Conservation (phyloP, 1,140 invertebrate species). For the Potamilus streckersoni region DNA sequence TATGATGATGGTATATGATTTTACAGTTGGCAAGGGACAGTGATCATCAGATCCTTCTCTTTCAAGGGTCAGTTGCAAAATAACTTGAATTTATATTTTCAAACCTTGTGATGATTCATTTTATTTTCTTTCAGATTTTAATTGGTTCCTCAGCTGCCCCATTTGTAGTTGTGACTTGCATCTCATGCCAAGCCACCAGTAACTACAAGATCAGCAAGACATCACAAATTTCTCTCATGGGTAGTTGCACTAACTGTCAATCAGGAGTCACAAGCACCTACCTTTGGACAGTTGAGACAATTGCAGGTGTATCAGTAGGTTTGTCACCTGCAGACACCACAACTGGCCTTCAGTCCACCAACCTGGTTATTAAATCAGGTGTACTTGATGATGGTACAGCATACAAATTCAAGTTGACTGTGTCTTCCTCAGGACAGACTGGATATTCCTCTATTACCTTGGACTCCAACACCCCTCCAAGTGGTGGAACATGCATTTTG, state of each 20-base stretch:
- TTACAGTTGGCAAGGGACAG: neutral
- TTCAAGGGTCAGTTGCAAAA: neutral
- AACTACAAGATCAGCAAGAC: conserved; percentile 36
- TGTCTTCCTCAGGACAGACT: conserved; percentile 14
- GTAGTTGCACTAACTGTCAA: conserved; percentile 41
- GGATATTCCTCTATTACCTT: conserved; percentile 24
- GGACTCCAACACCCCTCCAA: conserved; percentile 39
- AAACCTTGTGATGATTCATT: conserved; percentile 1
- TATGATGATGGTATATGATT: neutral
- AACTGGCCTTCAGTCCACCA: conserved; percentile 31
- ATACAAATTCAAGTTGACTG: conserved; percentile 44
- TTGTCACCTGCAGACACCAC: conserved; percentile 28
- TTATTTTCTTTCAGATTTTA: conserved; percentile 40
- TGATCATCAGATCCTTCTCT: neutral
- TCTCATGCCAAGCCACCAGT: conserved; percentile 40
- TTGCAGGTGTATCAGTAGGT: conserved; percentile 11
- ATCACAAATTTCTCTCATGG: conserved; percentile 38
- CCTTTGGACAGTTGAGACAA: conserved; percentile 39
- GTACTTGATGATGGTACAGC: conserved; percentile 17
- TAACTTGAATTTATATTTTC: neutral
- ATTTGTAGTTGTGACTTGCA: conserved; percentile 39
- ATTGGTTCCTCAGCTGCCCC: conserved; percentile 36
- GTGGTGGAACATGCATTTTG: conserved; percentile 38
- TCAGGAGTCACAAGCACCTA: conserved; percentile 30
- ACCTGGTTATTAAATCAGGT: conserved; percentile 39